A percentile compares a stretch with the other conserved stretches of the same genome.
Evolutionary conservation across 2,888 invertebrate species (phyloP).

Genomic region (Diploptera punctata): DNA sequence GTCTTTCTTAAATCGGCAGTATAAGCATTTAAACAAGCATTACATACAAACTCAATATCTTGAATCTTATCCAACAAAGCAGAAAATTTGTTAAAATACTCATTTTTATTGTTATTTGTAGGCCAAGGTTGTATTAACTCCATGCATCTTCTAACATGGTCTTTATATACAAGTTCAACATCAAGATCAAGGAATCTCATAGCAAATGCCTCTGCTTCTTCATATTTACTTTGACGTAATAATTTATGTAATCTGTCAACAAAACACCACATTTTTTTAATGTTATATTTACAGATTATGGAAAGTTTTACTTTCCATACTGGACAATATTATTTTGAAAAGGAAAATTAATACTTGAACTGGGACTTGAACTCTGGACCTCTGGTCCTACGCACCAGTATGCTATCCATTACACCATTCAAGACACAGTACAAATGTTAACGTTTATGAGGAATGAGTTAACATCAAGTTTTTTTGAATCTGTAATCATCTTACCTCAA

Average conservation of each 20-base stretch:
- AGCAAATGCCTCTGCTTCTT: constrained; percentile 59
- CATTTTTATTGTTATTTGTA: constrained; percentile 43
- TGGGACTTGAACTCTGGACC: no score
- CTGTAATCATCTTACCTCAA: no score
- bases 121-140: constrained; percentile 50
- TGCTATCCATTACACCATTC: no score
- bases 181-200: constrained; percentile 54
- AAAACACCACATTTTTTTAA: no score
- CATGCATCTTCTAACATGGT: constrained; percentile 55
- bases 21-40: constrained; percentile 56
- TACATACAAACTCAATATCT: constrained; percentile 55
- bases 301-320: no score
- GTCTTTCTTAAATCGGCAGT: constrained; percentile 51
- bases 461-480: no score
- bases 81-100: constrained; percentile 54
- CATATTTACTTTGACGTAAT: constrained; percentile 55
- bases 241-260: constrained; percentile 51
- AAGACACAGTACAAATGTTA: no score
- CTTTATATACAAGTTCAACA: constrained; percentile 53
- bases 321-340: no score
- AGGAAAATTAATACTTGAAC: no score
- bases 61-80: constrained; percentile 54
- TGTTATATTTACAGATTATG: no score
- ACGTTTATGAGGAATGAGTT: no score
- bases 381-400: no score